These are phyloP conservation scores for Coptodon bakossiorum DNA, from an alignment of 2,113 vertebrate species.

Conservation along the genomic window DNA sequence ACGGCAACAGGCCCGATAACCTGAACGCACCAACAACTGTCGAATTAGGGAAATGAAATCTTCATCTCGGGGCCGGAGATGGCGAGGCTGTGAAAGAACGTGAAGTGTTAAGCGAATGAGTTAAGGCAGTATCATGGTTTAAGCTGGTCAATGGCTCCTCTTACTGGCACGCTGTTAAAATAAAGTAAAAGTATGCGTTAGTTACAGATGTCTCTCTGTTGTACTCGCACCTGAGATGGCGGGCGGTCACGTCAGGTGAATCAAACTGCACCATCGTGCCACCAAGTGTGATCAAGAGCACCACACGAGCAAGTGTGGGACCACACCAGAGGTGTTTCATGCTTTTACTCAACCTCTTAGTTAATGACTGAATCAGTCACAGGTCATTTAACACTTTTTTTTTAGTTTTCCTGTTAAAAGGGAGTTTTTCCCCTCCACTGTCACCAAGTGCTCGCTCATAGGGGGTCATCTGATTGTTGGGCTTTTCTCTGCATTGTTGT, in stretches of 20 bases:
- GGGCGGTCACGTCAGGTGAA: not conserved
- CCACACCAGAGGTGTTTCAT: not conserved
- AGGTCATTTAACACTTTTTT: not conserved
- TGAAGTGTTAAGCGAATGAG: not conserved
- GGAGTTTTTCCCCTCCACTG: not conserved
- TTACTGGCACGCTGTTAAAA: not conserved
- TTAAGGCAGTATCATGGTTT: not conserved
- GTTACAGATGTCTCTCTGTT: not conserved
- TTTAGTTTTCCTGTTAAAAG: not conserved
- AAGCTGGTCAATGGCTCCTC: not conserved
- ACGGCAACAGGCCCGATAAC: not conserved
- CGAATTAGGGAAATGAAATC: not conserved
- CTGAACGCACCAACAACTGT: not conserved
- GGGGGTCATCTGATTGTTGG: not conserved
- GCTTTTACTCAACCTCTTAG: not conserved
- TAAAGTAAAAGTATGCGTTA: not conserved
- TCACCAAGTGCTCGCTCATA: not conserved
- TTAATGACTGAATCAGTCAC: not conserved
- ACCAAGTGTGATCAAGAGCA: not conserved
- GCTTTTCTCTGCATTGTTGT: not conserved
- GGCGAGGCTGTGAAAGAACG: not conserved
- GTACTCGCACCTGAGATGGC: not conserved
- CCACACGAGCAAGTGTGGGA: not conserved
- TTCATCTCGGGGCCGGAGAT: not conserved
- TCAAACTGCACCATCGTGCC: not conserved